Base-by-base conservation (phyloP, 2,113 vertebrate species). In the Aegithalos caudatus region DNA sequence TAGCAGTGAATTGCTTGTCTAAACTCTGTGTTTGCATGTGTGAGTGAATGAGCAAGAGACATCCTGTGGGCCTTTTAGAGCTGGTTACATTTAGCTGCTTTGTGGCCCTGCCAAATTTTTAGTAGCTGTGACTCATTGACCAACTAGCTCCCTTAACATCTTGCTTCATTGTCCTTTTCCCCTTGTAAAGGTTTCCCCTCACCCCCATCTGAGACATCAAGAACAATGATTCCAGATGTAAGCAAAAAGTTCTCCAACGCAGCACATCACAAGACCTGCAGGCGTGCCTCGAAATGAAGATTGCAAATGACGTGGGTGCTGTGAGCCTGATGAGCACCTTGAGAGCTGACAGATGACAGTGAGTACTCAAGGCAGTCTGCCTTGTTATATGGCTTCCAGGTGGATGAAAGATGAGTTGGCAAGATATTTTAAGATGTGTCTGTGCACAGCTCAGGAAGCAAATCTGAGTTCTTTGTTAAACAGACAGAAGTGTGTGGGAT, bases 131-230 rank as follows among this genome's bases (percentile, higher is more conserved):
- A 96, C 86, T 96, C 96, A 94, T 35, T 64, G 85, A 82, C 60
- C 20, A 11, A 67, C 82, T 67, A 90, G 62, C 79, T 80, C 71
- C 28, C 69, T 94, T 54, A 91, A 93, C 57, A 51, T 92, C 51
- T 85, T 94, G 58, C 66, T 81, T 90, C 93, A 93, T 80, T 95
- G 88, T 92, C 88, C 83, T 95, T 79, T 92, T 90, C 65, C 92
- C 84, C 71, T 84, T 51, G 22, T 29, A 73, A 83, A 94, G 69
- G 81, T 92, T 92, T 86, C 37, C 77, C 35, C 47, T 94, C 81
- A 70, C 20, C 64, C 86, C 81, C 82, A 84, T 44, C 64, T 3
- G 9, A 85, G 57, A 81, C n/a, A 15, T 69, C 71, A 77, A 81
- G 90, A 93, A 82, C 85, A 90, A 53, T 40, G 57, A 90, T 83